Conservation (phyloP, 2,888 invertebrate species). For the Orchestes rusci region DNA sequence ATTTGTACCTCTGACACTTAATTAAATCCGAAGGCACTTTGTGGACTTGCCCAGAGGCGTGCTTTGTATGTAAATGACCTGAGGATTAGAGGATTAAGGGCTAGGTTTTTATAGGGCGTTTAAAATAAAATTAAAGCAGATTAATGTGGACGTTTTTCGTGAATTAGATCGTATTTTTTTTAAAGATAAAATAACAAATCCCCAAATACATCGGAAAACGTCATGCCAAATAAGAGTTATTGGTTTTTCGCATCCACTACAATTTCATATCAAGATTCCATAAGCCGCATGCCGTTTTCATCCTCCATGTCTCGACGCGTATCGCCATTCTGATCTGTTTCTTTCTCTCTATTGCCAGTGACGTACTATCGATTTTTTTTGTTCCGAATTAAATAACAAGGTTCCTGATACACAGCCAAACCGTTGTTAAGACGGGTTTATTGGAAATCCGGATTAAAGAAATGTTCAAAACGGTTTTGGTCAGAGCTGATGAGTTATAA, state of each 20-base stretch:
- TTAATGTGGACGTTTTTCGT: too few species aligned
- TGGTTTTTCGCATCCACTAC: constrained; percentile 14
- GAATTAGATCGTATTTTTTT: too few species aligned
- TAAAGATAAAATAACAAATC: too few species aligned
- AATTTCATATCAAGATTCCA: constrained; percentile 32
- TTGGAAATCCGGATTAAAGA: too few species aligned
- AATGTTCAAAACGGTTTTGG: too few species aligned
- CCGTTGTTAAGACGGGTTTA: too few species aligned
- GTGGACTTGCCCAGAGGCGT: constrained; percentile 16
- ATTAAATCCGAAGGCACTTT: constrained; percentile 31
- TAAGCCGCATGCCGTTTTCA: constrained; percentile 27
- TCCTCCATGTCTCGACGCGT: constrained; percentile 16
- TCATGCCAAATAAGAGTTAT: too few species aligned
- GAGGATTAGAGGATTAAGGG: neutral
- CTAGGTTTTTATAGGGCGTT: neutral
- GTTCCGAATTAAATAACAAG: constrained; percentile 2
- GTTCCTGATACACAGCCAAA: too few species aligned
- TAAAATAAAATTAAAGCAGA: too few species aligned
- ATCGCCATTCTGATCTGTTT: constrained; percentile 19
- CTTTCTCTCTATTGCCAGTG: constrained; percentile 10
- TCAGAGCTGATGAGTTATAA: too few species aligned
- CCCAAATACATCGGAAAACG: too few species aligned
- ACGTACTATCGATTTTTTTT: constrained; percentile 1
- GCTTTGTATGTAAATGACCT: constrained; percentile 1
- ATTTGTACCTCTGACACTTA: constrained; percentile 36